phyloP scores from a whole-genome alignment of 2,888 invertebrate genomes.

The Liopterus haemorrhoidalis region DNA sequence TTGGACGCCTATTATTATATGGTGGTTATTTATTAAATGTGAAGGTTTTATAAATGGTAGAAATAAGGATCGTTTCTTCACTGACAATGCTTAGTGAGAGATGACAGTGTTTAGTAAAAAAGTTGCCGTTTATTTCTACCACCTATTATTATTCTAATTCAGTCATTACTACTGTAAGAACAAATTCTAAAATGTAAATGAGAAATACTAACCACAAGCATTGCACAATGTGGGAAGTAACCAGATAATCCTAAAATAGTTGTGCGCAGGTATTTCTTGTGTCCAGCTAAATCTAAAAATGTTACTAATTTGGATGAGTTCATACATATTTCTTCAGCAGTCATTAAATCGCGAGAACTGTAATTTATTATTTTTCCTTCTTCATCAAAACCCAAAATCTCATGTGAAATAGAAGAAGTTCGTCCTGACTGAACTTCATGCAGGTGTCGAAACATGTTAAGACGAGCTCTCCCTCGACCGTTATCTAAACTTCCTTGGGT shows the following conservation, averaged over 20 bases:
- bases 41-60: too few species aligned
- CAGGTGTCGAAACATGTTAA: slow-evolving; percentile 91
- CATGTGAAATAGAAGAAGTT: slow-evolving; percentile 92
- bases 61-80: too few species aligned
- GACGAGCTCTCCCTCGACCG: slow-evolving; percentile 86
- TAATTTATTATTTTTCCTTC: slow-evolving; percentile 83
- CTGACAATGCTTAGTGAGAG: too few species aligned
- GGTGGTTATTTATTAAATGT: too few species aligned
- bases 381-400: slow-evolving; percentile 88
- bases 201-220: slow-evolving; percentile 66
- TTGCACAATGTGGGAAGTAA: slow-evolving; percentile 86
- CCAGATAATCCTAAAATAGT: slow-evolving; percentile 92
- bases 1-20: too few species aligned
- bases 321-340: slow-evolving; percentile 90
- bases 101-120: neutral
- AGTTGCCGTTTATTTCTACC: neutral
- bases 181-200: neutral
- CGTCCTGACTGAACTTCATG: slow-evolving; percentile 93
- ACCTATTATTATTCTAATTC: neutral
- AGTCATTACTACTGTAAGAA: neutral
- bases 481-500: slow-evolving; percentile 96
- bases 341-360: slow-evolving; percentile 80
- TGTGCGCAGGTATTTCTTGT: slow-evolving; percentile 91
- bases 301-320: slow-evolving; percentile 88
- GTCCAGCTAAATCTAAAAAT: slow-evolving; percentile 93